Base-by-base conservation (phyloP, 2,888 invertebrate genomes). In the Drosophila crucigera region DNA sequence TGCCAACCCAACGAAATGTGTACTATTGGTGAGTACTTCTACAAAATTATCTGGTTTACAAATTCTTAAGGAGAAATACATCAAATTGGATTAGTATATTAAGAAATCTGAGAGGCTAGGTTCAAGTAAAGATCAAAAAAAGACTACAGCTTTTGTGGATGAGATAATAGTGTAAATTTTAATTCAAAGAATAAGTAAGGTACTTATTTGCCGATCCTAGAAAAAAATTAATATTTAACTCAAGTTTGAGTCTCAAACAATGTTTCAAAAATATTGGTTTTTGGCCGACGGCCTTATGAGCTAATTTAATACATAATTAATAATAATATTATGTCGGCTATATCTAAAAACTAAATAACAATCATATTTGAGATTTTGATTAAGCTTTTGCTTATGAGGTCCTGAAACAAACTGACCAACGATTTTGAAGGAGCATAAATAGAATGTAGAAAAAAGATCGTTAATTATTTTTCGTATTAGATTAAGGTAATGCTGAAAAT, bases 11-110 rank as follows among this genome's bases (percentile, higher is more conserved):
- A 33, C 43, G 59, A 90, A 77, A 87, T 87, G 87, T 91, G 87
- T 72, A 87, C 87, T 31, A 80, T 87, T 62, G 87, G 87, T 87
- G 28, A 87, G 88, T 85, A 50, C 9, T 19, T 16, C 5, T 16
- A 10, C 2, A 6, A 33, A 59, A 22, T 50, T 11, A 28, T n/a
- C 11, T n/a, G 14, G 4, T 3, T 31, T n/a, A 22, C 6, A 3
- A 14, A 22, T 0, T 14, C n/a, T 10, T 41, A 10, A 41, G 10
- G 1, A n/a, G 9, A 41, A 10, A 10, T 10, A n/a, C 10, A n/a
- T 0, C n/a, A 41, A 41, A 41, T 10, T 41, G 0, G 3, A 41
- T 4, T n/a, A 10, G 19, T 39, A 39, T 39, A 39, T 3, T 39
- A 39, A 37, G 14, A 37, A 37, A 16, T 16, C 6, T 3, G 16